Evolutionary conservation across 2,797 vertebrate genomes (phyloP), one percentile per base, ranked within the genome.

Genomic region (Pipistrellus pipistrellus): DNA sequence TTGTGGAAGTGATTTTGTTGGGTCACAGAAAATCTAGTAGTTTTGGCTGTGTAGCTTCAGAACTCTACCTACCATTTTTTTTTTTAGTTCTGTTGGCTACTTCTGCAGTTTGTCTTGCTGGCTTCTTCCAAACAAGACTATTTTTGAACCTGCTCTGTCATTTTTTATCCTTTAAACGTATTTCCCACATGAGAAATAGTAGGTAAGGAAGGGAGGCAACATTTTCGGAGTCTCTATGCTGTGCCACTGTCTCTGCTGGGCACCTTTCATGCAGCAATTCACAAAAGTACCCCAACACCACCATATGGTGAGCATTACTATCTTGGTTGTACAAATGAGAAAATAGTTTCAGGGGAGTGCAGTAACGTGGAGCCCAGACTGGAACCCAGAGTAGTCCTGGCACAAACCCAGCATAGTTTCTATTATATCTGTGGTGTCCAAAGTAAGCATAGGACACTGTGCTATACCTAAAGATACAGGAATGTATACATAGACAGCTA

Each of bases 101-200:
- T 88, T 91, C 68, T 73, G n/a, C 72, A 71, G 23, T 48, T 30
- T 78, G 64, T 17, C 73, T 78, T 86, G 66, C 71, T 80, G 27
- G 64, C 41, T 91, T 84, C 27, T 68, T 30, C 32, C 38, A 57
- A 32, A 82, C 6, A 59, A 85, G 62, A 88, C 57, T 59, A 8
- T 59, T 72, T 80, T 57, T 78, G 69, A 17, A 20, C 13, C 32
- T 85, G 25, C 35, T 64, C 32, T 75, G 71, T 87, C 17, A n/a
- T 75, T 8, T 90, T 82, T 57, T 62, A 59, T 6, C 38, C n/a
- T 78, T 83, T 53, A 55, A 73, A 30, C 62, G 23, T 48, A 51
- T 73, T 85, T 73, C 23, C 11, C 38, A 14, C 27, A 51, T 4
- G 55, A 32, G 30, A 14, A 14, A 27, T 20, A 73, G 23, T 38